Percentiles rank a stretch among this genome's conserved stretches.
phyloP scores from a whole-genome alignment of 1,140 invertebrate species.

The Bombus pascuorum region DNA sequence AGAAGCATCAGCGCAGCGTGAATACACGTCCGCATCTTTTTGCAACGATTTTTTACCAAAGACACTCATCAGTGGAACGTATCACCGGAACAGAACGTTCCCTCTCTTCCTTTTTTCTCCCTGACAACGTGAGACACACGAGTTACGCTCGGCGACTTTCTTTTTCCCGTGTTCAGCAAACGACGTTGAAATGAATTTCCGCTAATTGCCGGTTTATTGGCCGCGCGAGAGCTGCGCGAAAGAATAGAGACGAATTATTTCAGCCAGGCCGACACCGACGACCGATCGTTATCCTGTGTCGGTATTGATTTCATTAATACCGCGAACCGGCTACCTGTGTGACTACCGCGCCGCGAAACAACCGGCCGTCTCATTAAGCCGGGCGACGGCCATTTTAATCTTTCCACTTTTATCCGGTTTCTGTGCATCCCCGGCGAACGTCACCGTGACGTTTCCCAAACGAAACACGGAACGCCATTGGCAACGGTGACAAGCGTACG shows the following conservation, averaged over 20 bases:
- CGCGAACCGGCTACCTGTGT: conserved; percentile 29
- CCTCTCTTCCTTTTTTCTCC: background rate
- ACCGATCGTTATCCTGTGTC: conserved; percentile 58
- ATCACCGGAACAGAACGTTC: background rate
- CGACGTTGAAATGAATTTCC: conserved; percentile 24
- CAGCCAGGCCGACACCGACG: background rate
- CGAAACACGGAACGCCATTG: conserved; percentile 34
- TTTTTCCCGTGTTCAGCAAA: background rate
- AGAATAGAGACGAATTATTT: conserved; percentile 34
- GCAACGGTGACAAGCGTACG: conserved; percentile 45
- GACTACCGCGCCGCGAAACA: conserved; percentile 42
- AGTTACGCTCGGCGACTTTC: background rate
- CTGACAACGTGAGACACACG: background rate
- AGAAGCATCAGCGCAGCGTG: background rate
- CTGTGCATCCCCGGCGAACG: too few species aligned
- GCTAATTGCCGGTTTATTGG: conserved; percentile 41
- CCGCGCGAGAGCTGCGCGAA: background rate
- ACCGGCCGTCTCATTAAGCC: conserved; percentile 61
- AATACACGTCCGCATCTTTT: background rate
- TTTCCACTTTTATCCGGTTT: conserved; percentile 50
- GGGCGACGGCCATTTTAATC: conserved; percentile 55
- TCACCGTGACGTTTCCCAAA: background rate
- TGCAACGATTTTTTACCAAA: background rate
- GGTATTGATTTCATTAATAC: conserved; percentile 64
- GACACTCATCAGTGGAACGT: background rate